Percentiles rank a stretch among this genome's conserved stretches.
phyloP scores from a whole-genome alignment of 2,888 invertebrate genomes.

The Eurois occulta region DNA sequence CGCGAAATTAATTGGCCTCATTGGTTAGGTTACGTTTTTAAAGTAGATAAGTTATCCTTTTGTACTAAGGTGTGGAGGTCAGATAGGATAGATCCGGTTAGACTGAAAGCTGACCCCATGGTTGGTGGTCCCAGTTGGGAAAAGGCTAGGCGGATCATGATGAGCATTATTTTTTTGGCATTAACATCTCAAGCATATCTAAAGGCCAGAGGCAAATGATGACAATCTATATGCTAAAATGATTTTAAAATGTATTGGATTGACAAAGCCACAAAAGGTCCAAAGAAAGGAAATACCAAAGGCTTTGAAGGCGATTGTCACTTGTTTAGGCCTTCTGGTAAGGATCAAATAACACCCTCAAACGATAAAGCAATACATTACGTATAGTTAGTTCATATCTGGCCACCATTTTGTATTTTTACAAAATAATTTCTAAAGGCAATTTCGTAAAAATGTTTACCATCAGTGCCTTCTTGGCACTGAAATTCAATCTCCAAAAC shows the following conservation, averaged over 20 bases:
- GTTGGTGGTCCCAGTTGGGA: background rate
- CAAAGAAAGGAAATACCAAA: background rate
- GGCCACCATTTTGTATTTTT: background rate
- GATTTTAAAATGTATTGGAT: background rate
- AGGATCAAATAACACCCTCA: no score
- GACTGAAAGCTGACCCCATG: background rate
- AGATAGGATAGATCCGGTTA: background rate
- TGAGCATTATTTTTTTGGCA: background rate
- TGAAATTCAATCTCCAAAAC: background rate
- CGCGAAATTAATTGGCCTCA: background rate
- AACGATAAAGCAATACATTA: background rate
- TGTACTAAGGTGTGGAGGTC: background rate
- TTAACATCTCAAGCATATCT: background rate
- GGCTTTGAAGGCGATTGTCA: background rate
- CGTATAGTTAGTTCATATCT: background rate
- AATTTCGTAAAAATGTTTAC: background rate
- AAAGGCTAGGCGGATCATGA: background rate
- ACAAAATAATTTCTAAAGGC: background rate
- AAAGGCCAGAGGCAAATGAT: background rate
- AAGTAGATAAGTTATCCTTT: background rate
- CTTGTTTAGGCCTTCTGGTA: background rate
- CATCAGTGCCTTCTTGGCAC: background rate
- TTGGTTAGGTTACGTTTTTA: background rate
- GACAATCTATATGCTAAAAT: background rate
- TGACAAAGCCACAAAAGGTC: background rate